Evolutionary conservation across 2,888 invertebrate genomes (phyloP).

Genomic region (Scotopteryx bipunctaria): DNA sequence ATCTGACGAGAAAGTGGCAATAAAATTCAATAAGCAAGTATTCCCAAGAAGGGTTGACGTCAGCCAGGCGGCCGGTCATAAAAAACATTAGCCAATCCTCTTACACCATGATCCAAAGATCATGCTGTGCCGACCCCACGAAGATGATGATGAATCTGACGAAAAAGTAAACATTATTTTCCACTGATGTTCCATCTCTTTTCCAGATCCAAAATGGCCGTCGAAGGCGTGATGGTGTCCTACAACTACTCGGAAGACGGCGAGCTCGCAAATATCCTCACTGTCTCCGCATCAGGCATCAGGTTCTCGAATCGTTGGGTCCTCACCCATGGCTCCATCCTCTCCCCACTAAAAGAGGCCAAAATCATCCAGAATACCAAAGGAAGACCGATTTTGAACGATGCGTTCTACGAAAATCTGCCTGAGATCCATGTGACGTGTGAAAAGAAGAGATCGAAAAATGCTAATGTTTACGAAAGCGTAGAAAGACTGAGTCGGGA

Average conservation of each 20-base stretch:
- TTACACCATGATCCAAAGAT: too few relatives aligned
- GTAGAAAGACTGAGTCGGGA: constrained; percentile 66
- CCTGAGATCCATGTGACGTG: constrained; percentile 77
- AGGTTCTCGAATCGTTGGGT: constrained; percentile 80
- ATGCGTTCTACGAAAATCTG: constrained; percentile 70
- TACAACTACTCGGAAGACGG: constrained; percentile 71
- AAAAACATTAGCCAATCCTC: too few relatives aligned
- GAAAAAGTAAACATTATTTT: too few relatives aligned
- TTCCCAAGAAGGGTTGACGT: too few relatives aligned
- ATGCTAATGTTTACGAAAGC: constrained; percentile 54
- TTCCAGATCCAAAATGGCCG: constrained; percentile 55
- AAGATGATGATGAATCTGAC: too few relatives aligned
- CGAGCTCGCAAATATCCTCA: constrained; percentile 73
- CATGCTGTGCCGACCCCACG: too few relatives aligned
- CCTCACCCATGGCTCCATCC: constrained; percentile 78
- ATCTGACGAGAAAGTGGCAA: too few relatives aligned
- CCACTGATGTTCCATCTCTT: too few relatives aligned
- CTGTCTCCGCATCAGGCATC: constrained; percentile 79
- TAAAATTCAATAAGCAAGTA: too few relatives aligned
- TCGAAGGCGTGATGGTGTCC: constrained; percentile 78
- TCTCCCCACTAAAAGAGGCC: constrained; percentile 73
- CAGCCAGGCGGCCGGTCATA: too few relatives aligned
- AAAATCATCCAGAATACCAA: constrained; percentile 62
- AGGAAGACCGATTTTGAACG: constrained; percentile 66
- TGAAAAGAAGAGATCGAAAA: constrained; percentile 56